Percentiles rank a stretch among this genome's conserved stretches.
phyloP scores from a whole-genome alignment of 2,888 invertebrate species.

The Drosophila kanekoi region DNA sequence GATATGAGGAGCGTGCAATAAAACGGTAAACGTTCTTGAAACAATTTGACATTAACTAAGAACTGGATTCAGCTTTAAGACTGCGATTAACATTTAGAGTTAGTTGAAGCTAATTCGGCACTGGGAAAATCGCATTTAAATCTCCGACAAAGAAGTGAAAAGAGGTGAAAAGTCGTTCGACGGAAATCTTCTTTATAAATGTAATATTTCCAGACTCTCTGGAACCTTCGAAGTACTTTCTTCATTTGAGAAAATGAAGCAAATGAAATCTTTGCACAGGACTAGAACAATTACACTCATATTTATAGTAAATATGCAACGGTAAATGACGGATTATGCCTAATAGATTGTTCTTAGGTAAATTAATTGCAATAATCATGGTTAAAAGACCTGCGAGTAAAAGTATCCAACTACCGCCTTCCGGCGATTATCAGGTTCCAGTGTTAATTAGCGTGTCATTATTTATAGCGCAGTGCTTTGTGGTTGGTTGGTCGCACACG shows the following conservation, averaged over 20 bases:
- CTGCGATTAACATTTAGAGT: too few relatives aligned
- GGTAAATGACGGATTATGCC: background rate
- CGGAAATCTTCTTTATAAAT: too few relatives aligned
- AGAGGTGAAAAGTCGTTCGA: too few relatives aligned
- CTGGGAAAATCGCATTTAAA: too few relatives aligned
- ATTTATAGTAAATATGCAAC: background rate
- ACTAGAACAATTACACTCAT: too few relatives aligned
- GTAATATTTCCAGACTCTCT: too few relatives aligned
- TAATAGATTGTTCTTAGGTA: background rate
- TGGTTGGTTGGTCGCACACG: conserved; percentile 38
- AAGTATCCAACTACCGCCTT: background rate
- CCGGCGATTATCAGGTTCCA: conserved; percentile 52
- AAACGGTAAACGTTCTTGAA: background rate
- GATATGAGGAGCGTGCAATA: background rate
- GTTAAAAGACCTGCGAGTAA: background rate
- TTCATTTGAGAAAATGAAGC: too few relatives aligned
- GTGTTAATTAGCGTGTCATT: conserved; percentile 61
- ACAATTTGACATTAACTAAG: conserved; percentile 17
- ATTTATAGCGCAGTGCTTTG: conserved; percentile 60
- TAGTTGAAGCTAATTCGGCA: too few relatives aligned
- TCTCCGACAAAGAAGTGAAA: too few relatives aligned
- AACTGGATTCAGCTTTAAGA: background rate
- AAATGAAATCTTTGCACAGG: too few relatives aligned
- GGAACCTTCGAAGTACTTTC: too few relatives aligned
- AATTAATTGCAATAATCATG: conserved; percentile 18